Base-by-base conservation (phyloP, 2,888 invertebrate genomes). In the Drosophila falleni region DNA sequence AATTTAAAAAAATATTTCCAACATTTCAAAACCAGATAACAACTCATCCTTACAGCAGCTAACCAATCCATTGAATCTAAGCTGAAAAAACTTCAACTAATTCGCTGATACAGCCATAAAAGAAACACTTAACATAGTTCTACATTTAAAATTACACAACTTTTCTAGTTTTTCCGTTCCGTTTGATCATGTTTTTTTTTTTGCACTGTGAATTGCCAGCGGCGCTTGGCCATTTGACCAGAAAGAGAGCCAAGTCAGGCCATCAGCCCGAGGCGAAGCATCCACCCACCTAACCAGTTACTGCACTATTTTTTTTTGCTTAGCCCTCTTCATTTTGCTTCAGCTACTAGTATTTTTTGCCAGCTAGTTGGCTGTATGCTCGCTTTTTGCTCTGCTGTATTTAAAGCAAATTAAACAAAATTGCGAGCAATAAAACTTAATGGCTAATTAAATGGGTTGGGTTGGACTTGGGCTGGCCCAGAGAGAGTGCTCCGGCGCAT, bases 391-490 rank as follows among this genome's bases (percentile, higher is more conserved):
- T 53, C 46, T 56, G 70, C 84, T 87, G 85, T 81, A 89, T 89
- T 85, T 85, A 79, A 86, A 79, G 86, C 89, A 89, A 89, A 86
- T 86, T 86, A 86, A 88, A 88, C 89, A 87, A 87, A 87, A 87
- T 89, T 89, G 89, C 83, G 73, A 78, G 88, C 87, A 87, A 87
- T 87, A 89, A 87, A 87, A 89, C 83, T 89, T 87, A 87, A 87
- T 87, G 87, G 86, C 79, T 87, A 89, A 89, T 89, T 87, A 89
- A 87, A 87, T 85, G 86, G 81, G 83, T 50, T 80, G 86, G 89
- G 81, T 61, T 70, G 85, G 85, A 55, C 84, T 67, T 78, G 61
- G 59, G 54, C 63, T 60, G 54, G 61, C 39, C 66, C 59, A 55
- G 49, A 39, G 41, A 71, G 50, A 23, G n/a, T n/a, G n/a, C 55